phyloP scores from a whole-genome alignment of 2,113 vertebrate genomes.

The Halcyon malimbica region DNA sequence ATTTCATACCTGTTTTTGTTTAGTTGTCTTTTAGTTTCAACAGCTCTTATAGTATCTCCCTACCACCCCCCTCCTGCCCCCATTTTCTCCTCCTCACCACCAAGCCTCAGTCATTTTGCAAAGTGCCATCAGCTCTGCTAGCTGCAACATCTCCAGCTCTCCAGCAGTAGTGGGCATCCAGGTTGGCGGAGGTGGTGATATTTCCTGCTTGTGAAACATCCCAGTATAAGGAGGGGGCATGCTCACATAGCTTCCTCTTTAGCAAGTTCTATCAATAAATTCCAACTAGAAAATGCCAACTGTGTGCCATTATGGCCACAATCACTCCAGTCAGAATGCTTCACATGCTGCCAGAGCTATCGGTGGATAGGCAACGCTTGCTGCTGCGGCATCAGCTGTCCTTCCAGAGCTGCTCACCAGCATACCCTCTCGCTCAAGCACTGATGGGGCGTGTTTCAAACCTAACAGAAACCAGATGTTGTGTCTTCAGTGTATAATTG shows the following conservation, averaged over 20 bases:
- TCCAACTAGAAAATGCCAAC: neutral
- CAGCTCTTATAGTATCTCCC: neutral
- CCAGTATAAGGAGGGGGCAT: neutral
- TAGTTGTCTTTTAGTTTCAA: neutral
- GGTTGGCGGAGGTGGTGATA: neutral
- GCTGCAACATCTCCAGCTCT: neutral
- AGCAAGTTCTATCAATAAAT: neutral
- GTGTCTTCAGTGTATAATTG: neutral
- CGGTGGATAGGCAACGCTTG: neutral
- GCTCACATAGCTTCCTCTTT: neutral
- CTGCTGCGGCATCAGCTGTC: neutral
- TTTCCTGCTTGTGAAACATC: constrained; percentile 5
- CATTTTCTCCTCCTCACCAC: neutral
- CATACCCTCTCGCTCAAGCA: neutral
- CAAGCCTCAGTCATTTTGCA: neutral
- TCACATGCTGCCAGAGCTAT: neutral
- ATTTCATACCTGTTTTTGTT: neutral
- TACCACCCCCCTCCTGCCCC: too few species aligned
- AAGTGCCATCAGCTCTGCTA: neutral
- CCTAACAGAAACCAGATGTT: constrained; percentile 8
- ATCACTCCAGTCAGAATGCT: neutral
- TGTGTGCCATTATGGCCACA: neutral
- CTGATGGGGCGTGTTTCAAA: neutral
- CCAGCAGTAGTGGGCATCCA: neutral
- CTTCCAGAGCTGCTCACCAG: neutral